Evolutionary conservation across 2,797 vertebrate species (phyloP), one percentile per base, ranked within the genome.

Genomic region (Oophaga sylvatica): DNA sequence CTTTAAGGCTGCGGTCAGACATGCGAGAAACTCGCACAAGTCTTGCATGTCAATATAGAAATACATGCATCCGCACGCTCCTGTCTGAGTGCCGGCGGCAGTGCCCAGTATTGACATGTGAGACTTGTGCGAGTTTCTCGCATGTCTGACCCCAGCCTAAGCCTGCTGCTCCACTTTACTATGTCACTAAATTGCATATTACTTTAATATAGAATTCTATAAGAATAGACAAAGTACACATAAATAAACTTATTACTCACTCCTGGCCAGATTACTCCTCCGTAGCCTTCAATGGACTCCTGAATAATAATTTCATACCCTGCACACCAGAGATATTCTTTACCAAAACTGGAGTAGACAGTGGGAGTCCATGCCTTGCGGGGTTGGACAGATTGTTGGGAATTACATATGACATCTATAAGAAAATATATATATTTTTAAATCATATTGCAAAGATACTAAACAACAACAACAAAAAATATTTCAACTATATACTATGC

Each of bases 221-320:
- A 75, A 22, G 3, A 48, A 75, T 77, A 77, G 0, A 77, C 48
- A 77, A 0, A 56, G 10, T 48, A 2, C 20, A 75, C 41, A 48
- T 65, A 22, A 67, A 35, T 62, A 31, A 20, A 80, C 45, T 10
- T 0, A 0, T 0, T 90, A 90, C 97, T 96, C 91, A 99, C 97
- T 90, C 91, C 97, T 0, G 97, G 98, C 97, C 97, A 98, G 71
- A 96, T 96, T 90, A 95, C 93, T 0, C 96, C 95, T 83, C 96
- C 97, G 0, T 90, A 96, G 31, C 94, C 95, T 88, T 98, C 97
- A 22, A 97, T 93, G 26, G 94, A 96, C 83, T 97, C 96, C 53
- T 95, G 92, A 81, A 99, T 96, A 73, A 91, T 29, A 1, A 99
- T 98, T 89, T 95, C 91, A 71, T 96, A 92, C 67, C 96, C 97